Evolutionary conservation across 1,140 invertebrate genomes (phyloP), one percentile per base, ranked within the genome.

Genomic region (Saccostrea echinata): DNA sequence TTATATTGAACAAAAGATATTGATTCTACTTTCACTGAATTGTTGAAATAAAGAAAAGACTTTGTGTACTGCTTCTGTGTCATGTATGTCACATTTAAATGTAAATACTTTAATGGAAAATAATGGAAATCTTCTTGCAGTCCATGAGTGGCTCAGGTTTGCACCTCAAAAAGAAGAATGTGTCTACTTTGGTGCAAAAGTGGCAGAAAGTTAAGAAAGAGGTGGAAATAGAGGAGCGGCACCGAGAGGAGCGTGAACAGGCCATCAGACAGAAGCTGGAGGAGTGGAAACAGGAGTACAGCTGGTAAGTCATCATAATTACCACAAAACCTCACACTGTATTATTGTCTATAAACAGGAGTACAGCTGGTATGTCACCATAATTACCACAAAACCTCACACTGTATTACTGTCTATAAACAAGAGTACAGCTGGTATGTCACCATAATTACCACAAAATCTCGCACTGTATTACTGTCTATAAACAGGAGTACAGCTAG

Each of bases 131-230:
- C 0, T 30, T 6, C 18, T 95, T 95, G 52, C 92, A 97, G 96
- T 90, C 95, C 3, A 96, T 96, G 93, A 91, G 96, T n/a, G 93
- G 93, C 24, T 93, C 95, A 86, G 96, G 96, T 43, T 94, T 97
- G 16, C 95, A 96, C 11, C 95, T 97, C 92, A 97, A 97, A 92
- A 97, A 97, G 91, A 97, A 97, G 92, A 96, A 96, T 90, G 96
- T 97, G 21, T 96, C 96, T 1, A 96, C 96, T 57, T 95, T 97
- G 92, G 97, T 97, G 0, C 96, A 97, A 51, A 97, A 97, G 90
- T 97, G 97, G 97, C 96, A 97, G 92, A 96, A 96, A 90, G 96
- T 96, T 81, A 97, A 97, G 92, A 95, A 96, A 90, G 96, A 96
- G 61, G 94, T 94, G 16, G 93, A 94, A 84, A 89, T 92, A 84